Percentiles rank a stretch among this genome's conserved stretches.
Conservation (phyloP, 2,797 vertebrate genomes). For the Rhinoraja longicauda region DNA sequence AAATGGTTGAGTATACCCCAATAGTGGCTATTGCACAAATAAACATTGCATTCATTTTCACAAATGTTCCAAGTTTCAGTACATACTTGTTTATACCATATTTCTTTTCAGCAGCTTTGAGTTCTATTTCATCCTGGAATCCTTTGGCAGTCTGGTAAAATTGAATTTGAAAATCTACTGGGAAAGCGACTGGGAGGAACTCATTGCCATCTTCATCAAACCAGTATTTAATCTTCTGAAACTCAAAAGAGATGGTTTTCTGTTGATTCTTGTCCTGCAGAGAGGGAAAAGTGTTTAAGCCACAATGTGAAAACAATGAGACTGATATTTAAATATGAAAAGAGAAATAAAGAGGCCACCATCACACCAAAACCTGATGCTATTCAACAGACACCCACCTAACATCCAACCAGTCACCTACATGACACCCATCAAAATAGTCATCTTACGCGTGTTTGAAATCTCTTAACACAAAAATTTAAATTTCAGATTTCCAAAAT, state of each 20-base stretch:
- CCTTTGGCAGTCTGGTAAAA: slow-evolving; percentile 82
- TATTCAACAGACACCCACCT: background rate
- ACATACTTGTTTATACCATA: slow-evolving; percentile 77
- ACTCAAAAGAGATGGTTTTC: slow-evolving; percentile 77
- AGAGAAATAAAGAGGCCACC: background rate
- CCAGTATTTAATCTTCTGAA: slow-evolving; percentile 89
- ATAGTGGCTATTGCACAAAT: background rate
- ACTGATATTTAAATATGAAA: background rate
- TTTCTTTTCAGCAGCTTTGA: slow-evolving; percentile 76
- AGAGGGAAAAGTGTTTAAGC: background rate
- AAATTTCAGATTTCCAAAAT: background rate
- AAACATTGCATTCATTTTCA: slow-evolving; percentile 5
- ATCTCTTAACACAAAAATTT: background rate
- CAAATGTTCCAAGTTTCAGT: accelerated
- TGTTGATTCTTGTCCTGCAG: slow-evolving; percentile 71
- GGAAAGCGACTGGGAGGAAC: slow-evolving; percentile 80
- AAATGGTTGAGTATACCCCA: background rate
- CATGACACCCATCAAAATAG: background rate
- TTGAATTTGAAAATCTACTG: slow-evolving; percentile 65
- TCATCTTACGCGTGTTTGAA: too few relatives aligned
- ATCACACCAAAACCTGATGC: background rate
- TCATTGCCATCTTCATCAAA: slow-evolving; percentile 68
- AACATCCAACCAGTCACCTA: background rate
- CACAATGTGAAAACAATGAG: background rate
- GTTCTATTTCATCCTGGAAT: slow-evolving; percentile 81